A percentile compares a stretch with the other conserved stretches of the same genome.
Conservation (phyloP, 2,888 invertebrate species). For the Drosophila formosana region DNA sequence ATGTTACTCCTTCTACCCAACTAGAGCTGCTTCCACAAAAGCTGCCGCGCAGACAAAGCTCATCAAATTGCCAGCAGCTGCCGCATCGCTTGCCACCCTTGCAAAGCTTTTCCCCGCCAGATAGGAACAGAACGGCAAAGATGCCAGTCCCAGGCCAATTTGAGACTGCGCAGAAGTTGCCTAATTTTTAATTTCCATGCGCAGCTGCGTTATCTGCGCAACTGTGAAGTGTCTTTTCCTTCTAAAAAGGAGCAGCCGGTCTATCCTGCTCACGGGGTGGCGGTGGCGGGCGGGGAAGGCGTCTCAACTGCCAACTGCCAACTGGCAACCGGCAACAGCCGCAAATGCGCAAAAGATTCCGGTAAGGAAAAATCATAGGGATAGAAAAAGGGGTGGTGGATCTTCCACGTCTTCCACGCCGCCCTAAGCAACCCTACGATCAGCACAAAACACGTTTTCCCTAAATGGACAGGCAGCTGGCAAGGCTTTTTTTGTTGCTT, state of each 20-base stretch:
- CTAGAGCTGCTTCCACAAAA: slow-evolving; percentile 1
- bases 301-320: background rate
- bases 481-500: background rate
- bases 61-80: slow-evolving; percentile 42
- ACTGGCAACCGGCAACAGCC: slow-evolving; percentile 35
- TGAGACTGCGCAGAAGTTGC: slow-evolving; percentile 52
- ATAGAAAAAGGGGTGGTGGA: slow-evolving; percentile 58
- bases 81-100: slow-evolving; percentile 35
- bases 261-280: slow-evolving; percentile 65
- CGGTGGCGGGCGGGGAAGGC: slow-evolving; percentile 62
- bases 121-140: slow-evolving; percentile 23
- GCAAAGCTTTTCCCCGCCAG: slow-evolving; percentile 34
- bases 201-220: slow-evolving; percentile 68
- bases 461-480: slow-evolving; percentile 69
- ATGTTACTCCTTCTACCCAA: background rate
- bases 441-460: slow-evolving; percentile 66
- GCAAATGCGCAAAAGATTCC: slow-evolving; percentile 61
- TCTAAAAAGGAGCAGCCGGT: slow-evolving; percentile 71
- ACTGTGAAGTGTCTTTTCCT: slow-evolving; percentile 25
- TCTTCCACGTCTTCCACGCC: slow-evolving; percentile 10
- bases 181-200: slow-evolving; percentile 64
- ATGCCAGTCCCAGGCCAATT: slow-evolving; percentile 47
- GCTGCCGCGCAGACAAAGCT: slow-evolving; percentile 47
- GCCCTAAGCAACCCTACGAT: slow-evolving; percentile 15
- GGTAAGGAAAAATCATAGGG: slow-evolving; percentile 21